Conservation (phyloP, 1,140 invertebrate genomes). For the Drosophila erecta region DNA sequence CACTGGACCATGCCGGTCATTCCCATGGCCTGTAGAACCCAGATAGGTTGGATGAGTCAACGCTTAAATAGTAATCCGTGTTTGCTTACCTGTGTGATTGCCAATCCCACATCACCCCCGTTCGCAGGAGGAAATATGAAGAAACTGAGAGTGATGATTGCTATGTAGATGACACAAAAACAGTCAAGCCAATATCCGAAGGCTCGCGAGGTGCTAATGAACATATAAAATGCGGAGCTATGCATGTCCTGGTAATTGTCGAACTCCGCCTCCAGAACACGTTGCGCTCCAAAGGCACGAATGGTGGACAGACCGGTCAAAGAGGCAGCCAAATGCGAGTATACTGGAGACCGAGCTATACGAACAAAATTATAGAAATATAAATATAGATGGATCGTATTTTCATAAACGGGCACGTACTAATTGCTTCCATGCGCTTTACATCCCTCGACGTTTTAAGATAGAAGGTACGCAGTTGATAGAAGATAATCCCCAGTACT, state of each 20-base stretch:
- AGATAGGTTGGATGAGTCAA: background rate
- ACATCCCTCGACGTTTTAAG: conserved; percentile 92
- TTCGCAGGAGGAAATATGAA: conserved; percentile 87
- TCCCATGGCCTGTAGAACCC: conserved; percentile 86
- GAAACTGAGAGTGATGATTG: conserved; percentile 89
- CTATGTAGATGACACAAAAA: conserved; percentile 90
- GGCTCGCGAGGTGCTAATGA: conserved; percentile 87
- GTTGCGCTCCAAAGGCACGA: conserved; percentile 92
- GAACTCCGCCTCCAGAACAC: conserved; percentile 92
- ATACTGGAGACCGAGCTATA: conserved; percentile 91
- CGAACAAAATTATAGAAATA: background rate
- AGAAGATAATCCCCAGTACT: conserved; percentile 90
- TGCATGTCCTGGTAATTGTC: conserved; percentile 91
- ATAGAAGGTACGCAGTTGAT: conserved; percentile 91
- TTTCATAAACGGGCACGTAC: conserved; percentile 86
- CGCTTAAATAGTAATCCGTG: no score
- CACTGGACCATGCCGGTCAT: conserved; percentile 94
- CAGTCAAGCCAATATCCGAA: conserved; percentile 93
- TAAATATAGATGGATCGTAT: background rate
- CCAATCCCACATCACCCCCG: conserved; percentile 91
- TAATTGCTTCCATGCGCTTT: conserved; percentile 94
- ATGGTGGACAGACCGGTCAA: conserved; percentile 96
- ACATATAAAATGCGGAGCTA: conserved; percentile 88
- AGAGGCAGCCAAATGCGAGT: conserved; percentile 94
- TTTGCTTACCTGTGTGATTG: conserved; percentile 88